These are phyloP conservation scores for Morelia viridis DNA, from an alignment of 2,797 vertebrate genomes.

Conservation along the genomic window DNA sequence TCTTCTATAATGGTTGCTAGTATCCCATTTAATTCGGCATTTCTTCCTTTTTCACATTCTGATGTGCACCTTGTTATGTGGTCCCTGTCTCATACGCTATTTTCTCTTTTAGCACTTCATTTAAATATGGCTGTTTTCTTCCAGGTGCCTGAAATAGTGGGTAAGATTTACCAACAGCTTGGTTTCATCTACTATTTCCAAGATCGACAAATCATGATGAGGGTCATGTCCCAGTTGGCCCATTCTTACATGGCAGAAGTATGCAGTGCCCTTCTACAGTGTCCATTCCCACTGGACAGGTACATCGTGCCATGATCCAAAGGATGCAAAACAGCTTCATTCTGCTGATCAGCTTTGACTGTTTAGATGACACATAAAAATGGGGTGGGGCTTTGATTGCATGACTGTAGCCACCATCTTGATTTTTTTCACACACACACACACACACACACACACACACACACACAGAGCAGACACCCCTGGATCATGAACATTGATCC, in stretches of 20 bases:
- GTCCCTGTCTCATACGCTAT: background rate
- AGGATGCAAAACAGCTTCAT: background rate
- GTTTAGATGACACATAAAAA: background rate
- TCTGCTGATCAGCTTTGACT: background rate
- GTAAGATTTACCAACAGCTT: constrained; percentile 57
- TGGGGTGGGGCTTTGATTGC: background rate
- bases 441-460: no score
- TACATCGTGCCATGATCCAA: constrained; percentile 20
- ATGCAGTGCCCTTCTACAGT: constrained; percentile 60
- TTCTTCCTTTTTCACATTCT: background rate
- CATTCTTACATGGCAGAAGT: constrained; percentile 63
- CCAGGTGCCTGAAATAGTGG: constrained; percentile 65
- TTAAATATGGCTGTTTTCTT: background rate
- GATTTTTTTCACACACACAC: no score
- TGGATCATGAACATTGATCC: background rate
- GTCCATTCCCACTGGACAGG: constrained; percentile 64
- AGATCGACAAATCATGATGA: constrained; percentile 53
- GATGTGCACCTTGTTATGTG: background rate
- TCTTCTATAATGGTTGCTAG: background rate
- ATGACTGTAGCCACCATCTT: background rate
- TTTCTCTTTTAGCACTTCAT: background rate
- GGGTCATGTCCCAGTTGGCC: constrained; percentile 56
- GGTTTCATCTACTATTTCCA: constrained; percentile 44
- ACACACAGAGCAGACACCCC: no score
- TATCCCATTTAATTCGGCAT: background rate